Base-by-base conservation (phyloP, 1,140 invertebrate genomes). In the Heliconius nattereri region DNA sequence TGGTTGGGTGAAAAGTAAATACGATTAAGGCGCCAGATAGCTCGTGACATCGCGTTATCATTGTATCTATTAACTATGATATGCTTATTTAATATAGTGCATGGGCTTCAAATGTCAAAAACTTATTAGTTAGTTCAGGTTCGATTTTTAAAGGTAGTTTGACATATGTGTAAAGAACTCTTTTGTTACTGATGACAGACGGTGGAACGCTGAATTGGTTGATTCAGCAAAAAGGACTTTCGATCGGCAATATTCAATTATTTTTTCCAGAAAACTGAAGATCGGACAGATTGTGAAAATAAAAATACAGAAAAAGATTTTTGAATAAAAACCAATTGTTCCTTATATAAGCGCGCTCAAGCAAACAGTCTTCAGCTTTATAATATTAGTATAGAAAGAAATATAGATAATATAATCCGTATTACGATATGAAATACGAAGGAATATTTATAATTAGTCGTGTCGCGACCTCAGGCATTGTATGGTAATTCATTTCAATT, bases 1-100 rank as follows among this genome's bases (percentile, higher is more conserved):
- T 79, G 77, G 57, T 49, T 54, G 57, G 70, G 80, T 81, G 80
- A 76, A 76, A 79, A 82, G 81, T 75, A 76, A 80, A 80, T 73
- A 76, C 45, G 79, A 80, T 80, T 49, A 40, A 72, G 5, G n/a
- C 20, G n/a, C 16, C 23, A 60, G 77, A 78, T 78, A 78, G 45
- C 54, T 66, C 26, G 60, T 66, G 60, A 66, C 60, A 66, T 66
- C 60, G 60, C 6, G 13, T 66, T 66, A 66, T 66, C 60, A 16
- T 6, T 26, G 1, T 16, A 66, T 66, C 60, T 66, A 66, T 66
- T 66, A 29, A 26, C 60, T 26, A n/a, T 29, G 60, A 66, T 66
- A 26, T 66, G 57, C 23, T 23, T 29, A 29, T 66, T 66, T 23
- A 57, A 11, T 57, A 66, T 16, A 66, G 60, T 29, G 23, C n/a